Evolutionary conservation across 2,797 vertebrate genomes (phyloP), one percentile per base, ranked within the genome.

Genomic region (Danio choprae): DNA sequence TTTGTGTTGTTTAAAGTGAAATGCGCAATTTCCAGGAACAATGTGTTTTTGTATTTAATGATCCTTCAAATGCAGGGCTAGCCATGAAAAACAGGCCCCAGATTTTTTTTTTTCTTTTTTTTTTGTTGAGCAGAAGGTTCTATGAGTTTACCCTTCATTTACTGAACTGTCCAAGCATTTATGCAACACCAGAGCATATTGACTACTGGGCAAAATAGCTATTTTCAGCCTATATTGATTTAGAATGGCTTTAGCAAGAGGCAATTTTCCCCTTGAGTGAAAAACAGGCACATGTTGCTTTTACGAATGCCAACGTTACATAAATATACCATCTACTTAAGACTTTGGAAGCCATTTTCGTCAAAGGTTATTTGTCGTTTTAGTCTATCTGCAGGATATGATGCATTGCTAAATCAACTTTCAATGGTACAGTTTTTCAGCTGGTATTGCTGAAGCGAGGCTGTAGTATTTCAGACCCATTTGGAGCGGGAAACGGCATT

Each of bases 1-100:
- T 41, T 77, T 29, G 44, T 82, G 76, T 87, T 89, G 80, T 83
- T 71, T 15, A 82, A 74, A 74, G 67, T 75, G n/a, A 80, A 87
- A 87, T 84, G 83, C 29, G 79, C 60, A 13, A 48, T 86, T 90
- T 85, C 77, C 82, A 85, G 82, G 84, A 84, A 88, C 80, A 86
- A 74, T 79, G 74, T 80, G 71, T 84, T 87, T 83, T 86, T 82
- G 87, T 87, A 85, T 77, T 74, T 79, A 81, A 81, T 83, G 84
- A 72, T 68, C 81, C 74, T 85, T 77, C 83, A 84, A 81, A 63
- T 77, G 71, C 69, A 83, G 79, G n/a, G 18, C 68, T 67, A 20
- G 84, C 86, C 53, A 84, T 83, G 74, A 80, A 87, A 89, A 85
- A 62, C 74, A 84, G 71, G 40, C 78, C 71, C 65, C 18, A 58